Evolutionary conservation across 2,888 invertebrate species (phyloP), one percentile per base, ranked within the genome.

Genomic region (Caenorhabditis sp.): DNA sequence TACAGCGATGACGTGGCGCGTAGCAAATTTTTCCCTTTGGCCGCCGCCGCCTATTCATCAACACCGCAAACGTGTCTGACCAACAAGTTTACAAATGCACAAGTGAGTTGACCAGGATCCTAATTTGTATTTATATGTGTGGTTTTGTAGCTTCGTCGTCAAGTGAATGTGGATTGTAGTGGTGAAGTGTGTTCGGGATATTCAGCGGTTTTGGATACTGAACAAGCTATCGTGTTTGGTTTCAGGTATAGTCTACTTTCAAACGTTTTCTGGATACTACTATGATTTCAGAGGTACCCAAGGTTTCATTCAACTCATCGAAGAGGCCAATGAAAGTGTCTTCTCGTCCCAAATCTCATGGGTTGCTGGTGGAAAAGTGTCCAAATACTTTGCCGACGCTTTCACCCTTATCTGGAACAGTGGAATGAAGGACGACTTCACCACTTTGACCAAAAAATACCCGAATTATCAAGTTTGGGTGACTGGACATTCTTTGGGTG

Each of bases 301-400:
- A 56, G 76, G 76, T 7, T 77, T 79, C 63, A 38, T 78, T 4
- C 76, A 84, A 69, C 64, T 84, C 14, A 61, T 82, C 38, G 70
- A 71, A 36, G 84, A 84, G 61, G 80, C 78, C 23, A 75, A 80
- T 63, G 56, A 82, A 54, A 71, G 70, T 20, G 66, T 77, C 3
- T 77, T 83, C 64, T 57, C 70, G 43, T 59, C 66, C 52, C 59
- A 76, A 61, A 59, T 62, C 4, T 21, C 56, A 20, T 78, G 75
- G 71, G 25, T 65, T 43, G 71, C 72, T 58, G 82, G 78, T 20
- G 84, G 84, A 57, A 74, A 78, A 63, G 83, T 84, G 17, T 78
- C 77, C 36, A 74, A 79, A 63, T 85, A 85, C 68, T 85, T 85
- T 67, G 76, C 76, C 59, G 79, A 82, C 54, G 85, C 83, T 10